Base-by-base conservation (phyloP, 1,140 invertebrate species). In the Dreissena rostriformis region DNA sequence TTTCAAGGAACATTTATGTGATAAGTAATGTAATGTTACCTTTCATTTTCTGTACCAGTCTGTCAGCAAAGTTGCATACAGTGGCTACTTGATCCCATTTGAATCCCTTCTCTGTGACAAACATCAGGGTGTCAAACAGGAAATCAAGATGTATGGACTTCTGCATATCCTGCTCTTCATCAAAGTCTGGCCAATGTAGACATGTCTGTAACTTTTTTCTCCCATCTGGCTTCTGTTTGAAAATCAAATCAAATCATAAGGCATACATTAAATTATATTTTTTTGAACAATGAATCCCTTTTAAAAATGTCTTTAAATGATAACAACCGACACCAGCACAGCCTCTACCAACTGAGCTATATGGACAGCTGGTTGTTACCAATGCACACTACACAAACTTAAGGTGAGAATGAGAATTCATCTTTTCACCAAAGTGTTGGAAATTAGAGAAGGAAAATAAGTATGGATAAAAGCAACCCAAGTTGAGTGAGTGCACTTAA, bases 101-200 rank as follows among this genome's bases (percentile, higher is more conserved):
- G 86, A 92, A 92, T 24, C 91, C 91, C 85, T 90, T 92, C n/a
- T 91, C 87, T 68, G 83, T 85, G 77, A 88, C 85, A 88, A 89
- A 91, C 80, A 81, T 90, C 26, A 92, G 65, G 52, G 84, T 87
- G 52, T 92, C 91, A 86, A 90, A 91, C 11, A 92, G 73, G 76
- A 82, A 92, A 65, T 90, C 88, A n/a, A 91, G 72, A 79, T 86
- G 83, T 15, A 91, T 88, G n/a, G 84, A 72, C 75, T 84, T 74
- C 75, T 85, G 86, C 78, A 88, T 80, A 63, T 91, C 84, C 19
- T 87, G 39, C 17, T 87, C 88, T 39, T 89, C 88, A 65, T 89
- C 74, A 76, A 82, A 88, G 14, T 82, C 63, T 28, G 86, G 17
- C 78, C 84, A 84, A n/a, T 73, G 80, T n/a, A 92, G 67, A 61